These are phyloP conservation scores for Lithobius niger DNA, from an alignment of 1,140 invertebrate genomes.

Conservation along the genomic window DNA sequence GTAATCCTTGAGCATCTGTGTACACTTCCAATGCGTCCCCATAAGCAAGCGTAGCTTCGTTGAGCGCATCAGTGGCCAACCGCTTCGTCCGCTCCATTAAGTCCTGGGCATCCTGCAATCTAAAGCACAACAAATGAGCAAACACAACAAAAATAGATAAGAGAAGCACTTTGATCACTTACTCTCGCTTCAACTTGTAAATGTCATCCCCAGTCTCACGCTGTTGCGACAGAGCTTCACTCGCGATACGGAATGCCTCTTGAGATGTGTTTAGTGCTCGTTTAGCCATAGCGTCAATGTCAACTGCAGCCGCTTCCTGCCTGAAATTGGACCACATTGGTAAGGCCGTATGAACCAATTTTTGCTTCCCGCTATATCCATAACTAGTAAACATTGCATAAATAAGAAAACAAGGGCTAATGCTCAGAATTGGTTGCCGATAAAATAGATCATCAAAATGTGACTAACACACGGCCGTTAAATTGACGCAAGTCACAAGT, in stretches of 20 bases:
- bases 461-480: too few relatives aligned
- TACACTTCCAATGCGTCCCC: constrained; percentile 63
- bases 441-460: too few relatives aligned
- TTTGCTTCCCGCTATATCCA: too few relatives aligned
- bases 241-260: constrained; percentile 63
- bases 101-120: constrained; percentile 41
- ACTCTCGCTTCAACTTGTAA: constrained; percentile 25
- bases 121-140: constrained; percentile 1
- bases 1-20: constrained; percentile 55
- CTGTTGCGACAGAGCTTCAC: constrained; percentile 63
- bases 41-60: constrained; percentile 55
- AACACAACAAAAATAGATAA: constrained; percentile 1
- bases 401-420: too few relatives aligned
- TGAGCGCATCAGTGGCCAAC: constrained; percentile 52
- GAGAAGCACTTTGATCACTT: constrained; percentile 2
- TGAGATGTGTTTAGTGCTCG: constrained; percentile 68
- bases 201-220: constrained; percentile 40
- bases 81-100: constrained; percentile 52
- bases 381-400: too few relatives aligned
- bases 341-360: too few relatives aligned
- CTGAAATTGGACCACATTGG: constrained; percentile 28
- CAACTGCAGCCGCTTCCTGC: constrained; percentile 55
- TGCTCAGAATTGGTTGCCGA: too few relatives aligned
- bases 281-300: constrained; percentile 58
- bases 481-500: too few relatives aligned